Evolutionary conservation across 2,888 invertebrate species (phyloP).

Genomic region (Shargacucullia verbasci): DNA sequence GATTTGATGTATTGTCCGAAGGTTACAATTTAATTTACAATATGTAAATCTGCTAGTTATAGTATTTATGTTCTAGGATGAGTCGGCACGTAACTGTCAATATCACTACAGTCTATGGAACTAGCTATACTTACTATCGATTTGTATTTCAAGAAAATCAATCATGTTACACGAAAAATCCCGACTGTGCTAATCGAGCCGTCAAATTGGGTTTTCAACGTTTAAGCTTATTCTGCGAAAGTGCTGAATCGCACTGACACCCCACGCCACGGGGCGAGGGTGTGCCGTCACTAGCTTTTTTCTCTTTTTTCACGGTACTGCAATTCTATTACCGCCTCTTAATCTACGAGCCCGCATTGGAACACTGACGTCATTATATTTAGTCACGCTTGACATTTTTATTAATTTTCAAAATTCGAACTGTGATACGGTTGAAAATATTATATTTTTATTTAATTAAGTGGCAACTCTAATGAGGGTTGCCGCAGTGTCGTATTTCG

Average conservation of each 20-base stretch:
- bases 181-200: conserved; percentile 80
- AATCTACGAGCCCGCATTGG: conserved; percentile 65
- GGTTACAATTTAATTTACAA: too few species aligned
- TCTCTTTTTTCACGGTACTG: conserved; percentile 78
- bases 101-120: too few species aligned
- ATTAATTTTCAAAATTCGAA: conserved; percentile 64
- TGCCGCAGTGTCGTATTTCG: conserved; percentile 79
- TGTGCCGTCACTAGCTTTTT: conserved; percentile 74
- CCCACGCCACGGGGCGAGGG: conserved; percentile 68
- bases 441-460: conserved; percentile 73
- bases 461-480: conserved; percentile 77
- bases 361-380: conserved; percentile 61
- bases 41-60: too few species aligned
- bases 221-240: conserved; percentile 83
- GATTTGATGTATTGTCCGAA: neutral
- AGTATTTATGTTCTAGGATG: too few species aligned
- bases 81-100: too few species aligned
- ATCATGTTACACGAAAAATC: conserved; percentile 64
- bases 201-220: conserved; percentile 87
- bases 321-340: conserved; percentile 76
- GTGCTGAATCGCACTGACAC: conserved; percentile 82
- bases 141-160: conserved; percentile 60
- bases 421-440: conserved; percentile 51
- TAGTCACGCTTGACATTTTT: conserved; percentile 65
- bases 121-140: neutral